Conservation (phyloP, 1,140 invertebrate genomes). For the Drosophila baimaii region DNA sequence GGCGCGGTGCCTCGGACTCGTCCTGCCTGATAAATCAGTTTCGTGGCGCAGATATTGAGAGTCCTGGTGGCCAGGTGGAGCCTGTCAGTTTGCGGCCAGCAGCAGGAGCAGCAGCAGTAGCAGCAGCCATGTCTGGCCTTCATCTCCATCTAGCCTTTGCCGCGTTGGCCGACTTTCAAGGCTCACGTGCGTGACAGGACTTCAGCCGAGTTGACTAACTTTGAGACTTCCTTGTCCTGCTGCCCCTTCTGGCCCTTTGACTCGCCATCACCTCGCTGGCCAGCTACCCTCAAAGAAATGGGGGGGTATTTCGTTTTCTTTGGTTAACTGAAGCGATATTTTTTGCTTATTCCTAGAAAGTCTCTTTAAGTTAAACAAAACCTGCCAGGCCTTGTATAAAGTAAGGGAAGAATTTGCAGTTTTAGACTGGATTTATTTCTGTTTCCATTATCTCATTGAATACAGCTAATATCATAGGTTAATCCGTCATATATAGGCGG, state of each 20-base stretch:
- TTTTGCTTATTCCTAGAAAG: too few relatives aligned
- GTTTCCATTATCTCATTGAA: too few relatives aligned
- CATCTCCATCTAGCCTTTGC: conserved; percentile 15
- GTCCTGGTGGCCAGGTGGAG: conserved; percentile 23
- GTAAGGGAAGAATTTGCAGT: too few relatives aligned
- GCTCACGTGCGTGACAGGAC: conserved; percentile 61
- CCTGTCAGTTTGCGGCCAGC: conserved; percentile 26
- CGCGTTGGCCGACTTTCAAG: conserved; percentile 15
- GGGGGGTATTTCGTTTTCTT: conserved; percentile 25
- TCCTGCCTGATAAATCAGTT: conserved; percentile 43
- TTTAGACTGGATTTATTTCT: too few relatives aligned
- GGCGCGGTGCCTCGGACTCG: conserved; percentile 14
- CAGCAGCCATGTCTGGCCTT: conserved; percentile 54
- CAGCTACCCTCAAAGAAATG: conserved; percentile 4
- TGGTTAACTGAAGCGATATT: too few relatives aligned
- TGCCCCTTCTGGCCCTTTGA: conserved; percentile 1
- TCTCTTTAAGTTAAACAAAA: too few relatives aligned
- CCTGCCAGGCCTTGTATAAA: too few relatives aligned
- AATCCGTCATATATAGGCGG: too few relatives aligned
- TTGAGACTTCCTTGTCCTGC: conserved; percentile 20
- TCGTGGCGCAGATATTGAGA: conserved; percentile 2
- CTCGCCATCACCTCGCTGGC: not conserved
- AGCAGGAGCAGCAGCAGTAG: conserved; percentile 42
- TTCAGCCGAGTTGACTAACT: conserved; percentile 45
- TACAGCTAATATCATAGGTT: too few relatives aligned